phyloP scores from a whole-genome alignment of 1,140 invertebrate genomes.

The Cyclina sinensis region DNA sequence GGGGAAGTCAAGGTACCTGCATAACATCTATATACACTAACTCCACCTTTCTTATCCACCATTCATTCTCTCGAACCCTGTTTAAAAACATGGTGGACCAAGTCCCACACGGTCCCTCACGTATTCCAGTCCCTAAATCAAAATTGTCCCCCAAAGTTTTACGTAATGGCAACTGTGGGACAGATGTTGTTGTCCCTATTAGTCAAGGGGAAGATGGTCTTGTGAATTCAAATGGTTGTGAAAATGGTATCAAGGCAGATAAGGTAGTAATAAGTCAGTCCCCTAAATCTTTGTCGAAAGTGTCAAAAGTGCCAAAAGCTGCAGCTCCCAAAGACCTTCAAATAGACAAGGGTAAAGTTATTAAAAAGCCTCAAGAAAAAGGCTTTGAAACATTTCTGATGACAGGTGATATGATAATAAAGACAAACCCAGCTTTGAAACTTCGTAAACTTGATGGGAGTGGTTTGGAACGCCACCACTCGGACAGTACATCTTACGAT shows the following conservation, averaged over 20 bases:
- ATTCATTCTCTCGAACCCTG: not conserved
- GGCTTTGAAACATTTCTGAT: constrained; percentile 86
- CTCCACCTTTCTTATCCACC: not conserved
- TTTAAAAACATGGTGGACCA: constrained; percentile 79
- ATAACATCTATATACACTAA: constrained; percentile 25
- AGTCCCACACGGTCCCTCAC: constrained; percentile 78
- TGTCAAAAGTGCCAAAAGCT: constrained; percentile 55
- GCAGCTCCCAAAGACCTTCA: constrained; percentile 55
- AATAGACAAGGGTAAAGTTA: constrained; percentile 43
- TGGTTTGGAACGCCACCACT: constrained; percentile 71
- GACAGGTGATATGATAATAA: constrained; percentile 86
- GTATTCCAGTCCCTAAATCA: constrained; percentile 79
- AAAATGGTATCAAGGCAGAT: constrained; percentile 18
- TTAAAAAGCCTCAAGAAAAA: constrained; percentile 66
- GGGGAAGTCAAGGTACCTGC: constrained; percentile 43
- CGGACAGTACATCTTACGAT: constrained; percentile 71
- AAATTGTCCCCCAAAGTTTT: constrained; percentile 49
- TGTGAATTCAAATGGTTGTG: not conserved
- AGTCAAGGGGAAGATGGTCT: not conserved
- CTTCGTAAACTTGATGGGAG: constrained; percentile 58
- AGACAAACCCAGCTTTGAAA: constrained; percentile 81
- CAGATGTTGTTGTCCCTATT: constrained; percentile 20
- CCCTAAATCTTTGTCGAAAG: constrained; percentile 50
- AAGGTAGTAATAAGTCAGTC: not conserved
- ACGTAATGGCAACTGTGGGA: constrained; percentile 62